Conservation (phyloP, 1,140 invertebrate genomes). For the Wasmannia auropunctata region DNA sequence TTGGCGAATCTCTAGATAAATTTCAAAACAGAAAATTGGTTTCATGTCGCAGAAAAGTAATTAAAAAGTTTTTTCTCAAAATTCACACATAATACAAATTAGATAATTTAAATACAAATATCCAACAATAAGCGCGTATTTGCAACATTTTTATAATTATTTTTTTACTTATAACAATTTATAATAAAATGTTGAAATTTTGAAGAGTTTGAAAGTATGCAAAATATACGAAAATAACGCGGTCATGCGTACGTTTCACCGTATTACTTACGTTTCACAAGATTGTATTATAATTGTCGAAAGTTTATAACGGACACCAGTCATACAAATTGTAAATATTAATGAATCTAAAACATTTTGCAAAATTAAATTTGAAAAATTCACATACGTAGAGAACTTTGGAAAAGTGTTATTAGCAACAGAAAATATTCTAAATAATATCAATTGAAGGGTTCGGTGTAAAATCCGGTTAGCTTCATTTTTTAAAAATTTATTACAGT, state of each 20-base stretch:
- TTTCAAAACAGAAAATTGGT: slow-evolving; percentile 32
- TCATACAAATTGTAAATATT: background rate
- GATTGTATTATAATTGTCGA: background rate
- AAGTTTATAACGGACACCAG: background rate
- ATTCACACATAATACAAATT: background rate
- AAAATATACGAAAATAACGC: background rate
- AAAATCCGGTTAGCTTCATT: no score
- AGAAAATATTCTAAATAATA: background rate
- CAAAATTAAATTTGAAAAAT: background rate
- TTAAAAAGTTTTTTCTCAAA: background rate
- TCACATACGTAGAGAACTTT: background rate
- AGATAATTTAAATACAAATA: background rate
- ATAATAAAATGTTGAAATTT: background rate
- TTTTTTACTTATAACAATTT: background rate
- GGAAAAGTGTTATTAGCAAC: background rate
- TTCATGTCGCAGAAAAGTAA: background rate
- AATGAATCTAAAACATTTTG: background rate
- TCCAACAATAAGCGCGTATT: background rate
- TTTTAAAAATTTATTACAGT: no score
- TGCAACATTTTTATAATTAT: background rate
- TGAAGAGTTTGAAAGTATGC: background rate
- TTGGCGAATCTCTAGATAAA: slow-evolving; percentile 4
- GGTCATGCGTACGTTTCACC: background rate
- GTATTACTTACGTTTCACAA: background rate
- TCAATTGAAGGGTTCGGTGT: no score